Evolutionary conservation across 2,113 vertebrate genomes (phyloP), one percentile per base, ranked within the genome.

Genomic region (Neogale vison): DNA sequence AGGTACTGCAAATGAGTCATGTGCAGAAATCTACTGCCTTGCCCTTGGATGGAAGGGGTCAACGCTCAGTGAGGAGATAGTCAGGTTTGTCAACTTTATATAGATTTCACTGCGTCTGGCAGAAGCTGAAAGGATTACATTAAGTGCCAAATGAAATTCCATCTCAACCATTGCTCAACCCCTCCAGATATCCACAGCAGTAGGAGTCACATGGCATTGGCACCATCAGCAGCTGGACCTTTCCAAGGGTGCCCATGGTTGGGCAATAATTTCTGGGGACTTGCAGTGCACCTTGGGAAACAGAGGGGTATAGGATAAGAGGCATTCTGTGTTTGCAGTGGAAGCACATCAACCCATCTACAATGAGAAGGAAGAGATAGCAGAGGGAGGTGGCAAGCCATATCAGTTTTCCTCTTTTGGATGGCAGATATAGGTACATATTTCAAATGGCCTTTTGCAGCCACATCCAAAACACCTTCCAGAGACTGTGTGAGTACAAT

Each of bases 131-230:
- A 80, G 76, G 36, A 34, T 17, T 24, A 23, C n/a, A 7, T 36
- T 67, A 83, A 77, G 69, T 34, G 74, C 92, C 95, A 97, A 42
- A 71, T 95, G 89, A 92, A 95, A 97, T 96, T 96, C 88, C 80
- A 89, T 81, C 57, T n/a, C 65, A 61, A 76, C 36, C 57, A 14
- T 95, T 93, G 90, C 94, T 77, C 88, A 97, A 69, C 86, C 59
- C 7, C 87, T 92, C 71, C 88, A 79, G 71, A 82, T 90, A 84
- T 4, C 31, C 1, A 31, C 71, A 39, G 71, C 18, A 6, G 14
- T 39, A 34, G 50, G 83, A 87, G 36, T 96, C 93, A 86, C 59
- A 10, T 59, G 85, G 76, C 36, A n/a, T 45, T 81, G 84, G 72
- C 92, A 88, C 18, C 10, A 18, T 57, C 59, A 77, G 84, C 47